A percentile compares a stretch with the other conserved stretches of the same genome.
These are phyloP conservation scores for Petrolisthes manimaculis DNA, from an alignment of 2,888 invertebrate species.

Conservation along the genomic window DNA sequence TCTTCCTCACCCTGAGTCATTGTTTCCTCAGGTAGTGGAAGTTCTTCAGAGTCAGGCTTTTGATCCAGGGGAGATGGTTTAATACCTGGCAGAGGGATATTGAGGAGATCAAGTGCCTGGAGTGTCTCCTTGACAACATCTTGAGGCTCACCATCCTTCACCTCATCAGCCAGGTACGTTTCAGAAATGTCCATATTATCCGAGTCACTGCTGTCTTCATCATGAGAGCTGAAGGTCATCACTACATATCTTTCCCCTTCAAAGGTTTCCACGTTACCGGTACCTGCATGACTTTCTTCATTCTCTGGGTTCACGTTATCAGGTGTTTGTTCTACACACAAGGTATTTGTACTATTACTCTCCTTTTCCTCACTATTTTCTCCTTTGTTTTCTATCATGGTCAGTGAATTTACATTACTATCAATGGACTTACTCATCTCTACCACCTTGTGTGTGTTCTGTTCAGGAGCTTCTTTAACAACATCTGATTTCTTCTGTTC, in stretches of 20 bases:
- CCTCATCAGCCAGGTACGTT: conserved; percentile 15
- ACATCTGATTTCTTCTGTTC: neutral
- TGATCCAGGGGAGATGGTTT: neutral
- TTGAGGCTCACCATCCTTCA: conserved; percentile 18
- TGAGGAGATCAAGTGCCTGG: conserved; percentile 28
- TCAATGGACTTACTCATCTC: too few relatives aligned
- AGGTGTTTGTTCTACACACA: neutral
- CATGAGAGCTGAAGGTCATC: neutral
- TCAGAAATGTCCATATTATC: conserved; percentile 18
- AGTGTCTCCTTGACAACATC: conserved; percentile 36
- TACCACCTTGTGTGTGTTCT: neutral
- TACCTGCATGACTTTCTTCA: neutral
- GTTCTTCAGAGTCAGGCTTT: neutral
- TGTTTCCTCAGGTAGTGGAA: conserved; percentile 21
- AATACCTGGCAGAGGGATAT: conserved; percentile 45
- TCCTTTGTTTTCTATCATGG: too few relatives aligned
- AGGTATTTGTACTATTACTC: too few relatives aligned
- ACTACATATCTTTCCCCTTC: neutral
- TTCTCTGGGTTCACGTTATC: too few relatives aligned
- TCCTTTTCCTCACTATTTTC: neutral
- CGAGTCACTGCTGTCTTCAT: neutral
- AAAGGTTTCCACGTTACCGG: neutral
- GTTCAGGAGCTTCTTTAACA: neutral
- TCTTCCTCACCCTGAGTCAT: neutral
- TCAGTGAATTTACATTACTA: too few relatives aligned